A percentile compares a stretch with the other conserved stretches of the same genome.
phyloP scores from a whole-genome alignment of 2,888 invertebrate genomes.

The Halictus ligatus region DNA sequence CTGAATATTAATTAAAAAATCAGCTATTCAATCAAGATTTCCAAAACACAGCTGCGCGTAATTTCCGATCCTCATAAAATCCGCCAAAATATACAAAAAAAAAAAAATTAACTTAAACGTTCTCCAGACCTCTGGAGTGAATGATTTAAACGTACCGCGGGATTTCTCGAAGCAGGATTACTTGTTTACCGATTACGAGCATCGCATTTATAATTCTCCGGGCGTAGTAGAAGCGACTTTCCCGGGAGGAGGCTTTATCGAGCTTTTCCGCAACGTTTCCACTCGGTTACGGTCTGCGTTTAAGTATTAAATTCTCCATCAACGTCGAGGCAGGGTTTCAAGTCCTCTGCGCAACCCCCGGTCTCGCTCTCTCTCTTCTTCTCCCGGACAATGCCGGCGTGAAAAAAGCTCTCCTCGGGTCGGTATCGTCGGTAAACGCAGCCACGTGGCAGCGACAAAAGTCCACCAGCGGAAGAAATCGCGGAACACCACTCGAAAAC shows the following conservation, averaged over 20 bases:
- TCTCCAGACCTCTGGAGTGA: background rate
- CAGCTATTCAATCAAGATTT: too few relatives aligned
- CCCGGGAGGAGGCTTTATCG: background rate
- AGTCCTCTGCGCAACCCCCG: background rate
- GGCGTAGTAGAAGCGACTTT: background rate
- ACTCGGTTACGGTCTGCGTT: background rate
- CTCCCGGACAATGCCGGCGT: background rate
- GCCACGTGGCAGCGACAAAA: constrained; percentile 16
- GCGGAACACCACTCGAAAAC: constrained; percentile 24
- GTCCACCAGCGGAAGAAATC: constrained; percentile 6
- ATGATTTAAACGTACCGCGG: background rate
- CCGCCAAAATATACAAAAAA: too few relatives aligned
- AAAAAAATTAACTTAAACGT: too few relatives aligned
- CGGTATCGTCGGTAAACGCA: background rate
- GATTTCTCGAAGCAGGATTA: background rate
- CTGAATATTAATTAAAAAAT: too few relatives aligned
- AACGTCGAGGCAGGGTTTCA: background rate
- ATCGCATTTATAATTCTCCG: background rate
- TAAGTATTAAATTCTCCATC: constrained; percentile 13
- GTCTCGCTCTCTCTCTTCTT: background rate
- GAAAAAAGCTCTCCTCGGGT: background rate
- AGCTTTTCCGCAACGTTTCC: background rate
- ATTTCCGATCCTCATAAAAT: too few relatives aligned
- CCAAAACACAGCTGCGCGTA: too few relatives aligned
- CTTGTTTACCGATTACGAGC: background rate